Evolutionary conservation across 2,113 vertebrate species (phyloP), one percentile per base, ranked within the genome.

Genomic region (Carettochelys insculpta): DNA sequence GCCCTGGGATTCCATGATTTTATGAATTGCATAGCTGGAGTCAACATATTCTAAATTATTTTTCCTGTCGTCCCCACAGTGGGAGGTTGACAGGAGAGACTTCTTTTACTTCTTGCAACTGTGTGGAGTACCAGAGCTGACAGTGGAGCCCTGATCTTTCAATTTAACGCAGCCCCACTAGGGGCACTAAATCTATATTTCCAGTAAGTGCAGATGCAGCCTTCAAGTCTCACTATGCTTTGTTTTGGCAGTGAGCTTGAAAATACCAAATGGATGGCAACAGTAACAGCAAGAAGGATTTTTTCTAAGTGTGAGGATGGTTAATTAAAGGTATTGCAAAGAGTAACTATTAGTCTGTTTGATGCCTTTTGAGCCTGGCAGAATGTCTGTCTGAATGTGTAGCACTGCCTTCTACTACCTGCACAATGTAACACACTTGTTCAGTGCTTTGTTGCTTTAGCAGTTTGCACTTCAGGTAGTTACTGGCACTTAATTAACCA

Each of bases 381-480:
- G n/a, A 38, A 68, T 68, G 61, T 68, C n/a, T 65, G 86, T 45
- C 50, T 82, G 58, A 0, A 1, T 43, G 47, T 27, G 65, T 0
- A 1, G 80, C 24, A 54, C 87, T 94, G 93, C 88, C 86, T 76
- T 86, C 90, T 94, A 27, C 77, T 78, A 90, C 58, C 8, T 3
- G 12, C 90, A 68, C 1, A 1, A 38, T 50, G 38, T 29, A 68
- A 8, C 34, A 4, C 0, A 0, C n/a, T 54, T 71, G 45, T 82
- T 82, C 87, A n/a, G 12, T 6, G n/a, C 0, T 3, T 1, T 27
- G 41, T 0, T 29, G 25, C 53, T 78, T 58, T 58, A 27, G 29
- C 82, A 12, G 3, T 61, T 61, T 19, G 52, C 81, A 56, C 53
- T 16, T 31, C 54, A 31, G 48, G 81, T 27, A 84, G 31, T 68